Evolutionary conservation across 2,888 invertebrate genomes (phyloP).

Genomic region (Lottia gigantea): DNA sequence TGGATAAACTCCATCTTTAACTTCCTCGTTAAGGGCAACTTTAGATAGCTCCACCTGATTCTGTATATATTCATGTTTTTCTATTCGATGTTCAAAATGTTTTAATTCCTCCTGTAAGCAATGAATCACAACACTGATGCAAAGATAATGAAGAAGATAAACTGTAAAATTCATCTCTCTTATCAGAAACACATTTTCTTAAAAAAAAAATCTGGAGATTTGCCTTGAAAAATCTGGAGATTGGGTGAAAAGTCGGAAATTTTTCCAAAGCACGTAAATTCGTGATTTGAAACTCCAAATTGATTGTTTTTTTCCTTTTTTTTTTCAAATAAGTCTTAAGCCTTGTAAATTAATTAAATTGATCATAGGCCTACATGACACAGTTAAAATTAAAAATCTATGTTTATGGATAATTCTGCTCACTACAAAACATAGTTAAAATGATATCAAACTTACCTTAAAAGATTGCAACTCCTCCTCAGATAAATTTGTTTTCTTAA

Average conservation of each 20-base stretch:
- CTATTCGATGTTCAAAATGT: conserved; percentile 86
- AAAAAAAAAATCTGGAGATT: too few species aligned
- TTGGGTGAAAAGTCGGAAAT: too few species aligned
- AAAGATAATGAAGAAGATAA: neutral
- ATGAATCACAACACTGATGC: conserved; percentile 15
- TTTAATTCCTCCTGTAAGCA: conserved; percentile 79
- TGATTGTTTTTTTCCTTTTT: too few species aligned
- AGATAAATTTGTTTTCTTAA: conserved; percentile 82
- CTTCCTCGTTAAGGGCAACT: conserved; percentile 48
- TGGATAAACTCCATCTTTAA: conserved; percentile 28
- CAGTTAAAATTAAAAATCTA: too few species aligned
- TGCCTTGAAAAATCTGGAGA: too few species aligned
- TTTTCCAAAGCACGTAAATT: too few species aligned
- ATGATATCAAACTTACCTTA: conserved; percentile 72
- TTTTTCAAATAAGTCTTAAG: too few species aligned
- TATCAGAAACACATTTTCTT: neutral
- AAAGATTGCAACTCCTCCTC: conserved; percentile 85
- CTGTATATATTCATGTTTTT: conserved; percentile 85
- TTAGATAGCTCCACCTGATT: conserved; percentile 77
- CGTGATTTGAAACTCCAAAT: too few species aligned
- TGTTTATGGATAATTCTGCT: too few species aligned
- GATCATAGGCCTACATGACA: too few species aligned
- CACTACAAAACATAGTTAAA: too few species aligned
- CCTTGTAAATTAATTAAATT: too few species aligned
- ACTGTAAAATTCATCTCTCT: neutral